phyloP scores from a whole-genome alignment of 2,113 vertebrate genomes.

The Apodemus speciosus region DNA sequence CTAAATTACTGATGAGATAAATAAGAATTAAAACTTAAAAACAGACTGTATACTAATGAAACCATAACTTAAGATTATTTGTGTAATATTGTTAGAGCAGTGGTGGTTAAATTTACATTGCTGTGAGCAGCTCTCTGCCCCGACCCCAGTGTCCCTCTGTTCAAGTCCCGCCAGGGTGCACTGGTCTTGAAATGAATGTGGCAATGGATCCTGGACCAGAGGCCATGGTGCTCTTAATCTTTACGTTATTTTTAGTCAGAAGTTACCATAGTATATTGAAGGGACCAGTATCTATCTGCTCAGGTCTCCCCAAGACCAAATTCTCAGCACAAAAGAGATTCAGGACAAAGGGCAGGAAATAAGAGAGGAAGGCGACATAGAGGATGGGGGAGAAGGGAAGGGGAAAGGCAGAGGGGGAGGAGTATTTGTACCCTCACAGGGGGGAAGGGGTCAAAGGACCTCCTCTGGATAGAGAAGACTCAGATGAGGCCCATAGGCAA shows the following conservation, averaged over 20 bases:
- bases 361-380: neutral
- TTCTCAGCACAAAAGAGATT: too few relatives aligned
- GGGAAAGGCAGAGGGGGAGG: neutral
- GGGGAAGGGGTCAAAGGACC: too few relatives aligned
- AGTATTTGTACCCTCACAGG: neutral
- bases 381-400: neutral
- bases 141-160: neutral
- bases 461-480: too few relatives aligned
- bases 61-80: neutral
- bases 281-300: neutral
- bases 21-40: neutral
- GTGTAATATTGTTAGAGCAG: neutral
- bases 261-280: neutral
- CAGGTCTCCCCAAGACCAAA: neutral
- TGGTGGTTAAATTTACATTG: neutral
- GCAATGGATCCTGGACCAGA: neutral
- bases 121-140: neutral
- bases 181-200: neutral
- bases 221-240: neutral
- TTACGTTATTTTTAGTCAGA: neutral
- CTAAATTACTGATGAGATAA: neutral
- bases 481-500: too few relatives aligned
- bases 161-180: neutral
- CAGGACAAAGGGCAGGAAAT: neutral
- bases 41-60: neutral